Conservation (phyloP, 2,113 vertebrate species). For the Lampris megalopsis region DNA sequence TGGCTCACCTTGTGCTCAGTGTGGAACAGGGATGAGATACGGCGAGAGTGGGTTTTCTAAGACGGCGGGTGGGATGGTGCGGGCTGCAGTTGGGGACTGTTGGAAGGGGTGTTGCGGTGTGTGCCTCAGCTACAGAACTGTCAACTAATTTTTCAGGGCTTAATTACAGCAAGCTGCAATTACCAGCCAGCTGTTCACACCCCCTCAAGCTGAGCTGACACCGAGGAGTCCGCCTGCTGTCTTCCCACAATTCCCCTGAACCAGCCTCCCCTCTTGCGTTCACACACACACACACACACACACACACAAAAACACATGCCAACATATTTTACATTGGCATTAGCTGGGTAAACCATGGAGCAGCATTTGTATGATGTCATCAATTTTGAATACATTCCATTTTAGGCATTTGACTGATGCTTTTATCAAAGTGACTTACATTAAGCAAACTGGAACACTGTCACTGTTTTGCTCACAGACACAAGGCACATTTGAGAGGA, state of each 20-base stretch:
- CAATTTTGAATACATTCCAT: too few species aligned
- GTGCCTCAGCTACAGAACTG: constrained; percentile 76
- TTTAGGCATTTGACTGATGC: too few species aligned
- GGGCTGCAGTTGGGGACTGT: background rate
- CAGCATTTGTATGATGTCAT: too few species aligned
- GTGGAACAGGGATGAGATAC: background rate
- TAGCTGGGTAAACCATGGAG: too few species aligned
- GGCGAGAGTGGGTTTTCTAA: constrained; percentile 25
- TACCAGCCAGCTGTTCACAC: constrained; percentile 86
- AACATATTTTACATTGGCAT: background rate
- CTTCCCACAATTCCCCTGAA: constrained; percentile 3
- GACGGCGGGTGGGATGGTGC: constrained; percentile 1
- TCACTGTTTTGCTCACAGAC: too few species aligned
- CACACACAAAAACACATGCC: background rate
- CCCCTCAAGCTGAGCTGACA: constrained; percentile 61
- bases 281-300: background rate
- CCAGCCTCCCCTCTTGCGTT: background rate
- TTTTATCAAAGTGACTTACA: too few species aligned
- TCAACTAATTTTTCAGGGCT: constrained; percentile 89
- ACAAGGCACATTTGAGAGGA: too few species aligned
- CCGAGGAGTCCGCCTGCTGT: constrained; percentile 28
- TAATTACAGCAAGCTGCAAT: constrained; percentile 90
- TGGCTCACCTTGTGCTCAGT: background rate
- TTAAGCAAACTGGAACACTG: too few species aligned
- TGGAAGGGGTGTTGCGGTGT: constrained; percentile 33